Base-by-base conservation (phyloP, 2,113 vertebrate genomes). In the Phaetusa simplex region DNA sequence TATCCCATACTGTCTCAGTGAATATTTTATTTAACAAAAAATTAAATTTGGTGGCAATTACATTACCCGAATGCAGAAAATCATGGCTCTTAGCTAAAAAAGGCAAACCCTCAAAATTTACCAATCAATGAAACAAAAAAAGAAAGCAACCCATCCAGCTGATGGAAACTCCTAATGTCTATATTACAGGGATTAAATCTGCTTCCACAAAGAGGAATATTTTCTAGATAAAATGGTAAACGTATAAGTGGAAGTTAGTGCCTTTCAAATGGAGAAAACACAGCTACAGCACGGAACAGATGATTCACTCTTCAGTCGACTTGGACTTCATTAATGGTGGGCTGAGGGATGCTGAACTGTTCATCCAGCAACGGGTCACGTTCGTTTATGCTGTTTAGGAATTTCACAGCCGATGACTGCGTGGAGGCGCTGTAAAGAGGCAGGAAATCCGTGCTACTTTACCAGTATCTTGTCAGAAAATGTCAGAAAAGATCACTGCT, bases 231-330 rank as follows among this genome's bases (percentile, higher is more conserved):
- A 85, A 91, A 78, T 2, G 6, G 8, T 59, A 72, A 72, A 27
- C 0, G 1, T 5, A 0, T 26, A 66, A 62, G 19, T 15, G 47
- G n/a, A 78, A 92, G 71, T 74, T 0, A 55, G n/a, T 30, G 47
- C 5, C 14, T 45, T 71, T 59, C 22, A 53, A 27, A 3, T 24
- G 32, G 27, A 78, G 66, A 65, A 80, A 55, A 13, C 52, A 52
- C 1, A 43, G n/a, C 24, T 58, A 23, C 18, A 71, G 52, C 27
- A 73, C 3, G 11, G 50, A 72, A 58, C 40, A 73, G 34, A 38
- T 9, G 26, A 58, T 59, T 84, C 32, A 38, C 12, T 19, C 16
- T 49, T 36, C 53, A 40, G 36, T 32, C 45, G 76, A 27, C 45
- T 53, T 65, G 72, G 34, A 47, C 38, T 49, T 85, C 59, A 16